Evolutionary conservation across 2,888 invertebrate species (phyloP), one percentile per base, ranked within the genome.

Genomic region (Stenolophus ochropezus): DNA sequence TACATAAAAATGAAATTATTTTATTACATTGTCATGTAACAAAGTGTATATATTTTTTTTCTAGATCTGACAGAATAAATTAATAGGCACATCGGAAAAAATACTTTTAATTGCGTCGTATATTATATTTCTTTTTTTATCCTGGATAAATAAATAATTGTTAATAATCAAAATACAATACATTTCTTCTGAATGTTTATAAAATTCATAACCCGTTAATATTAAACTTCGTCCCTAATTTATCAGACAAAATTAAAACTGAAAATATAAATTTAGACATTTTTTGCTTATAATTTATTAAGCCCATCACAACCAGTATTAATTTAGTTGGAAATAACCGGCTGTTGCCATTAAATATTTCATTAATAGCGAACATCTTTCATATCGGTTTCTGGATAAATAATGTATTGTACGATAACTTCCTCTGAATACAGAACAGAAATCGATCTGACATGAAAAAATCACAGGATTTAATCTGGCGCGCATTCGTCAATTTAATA

Each of bases 301-400:
- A 69, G 4, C 3, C 27, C 4, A 16, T 14, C 18, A 16, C 18
- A 8, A 18, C 18, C 14, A 42, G 8, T 73, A 73, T 51, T 73
- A 73, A 73, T 73, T 47, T 51, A 0, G 20, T 25, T 21, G 42
- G 73, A 23, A 21, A 23, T 73, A 73, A 73, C 6, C 51, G 73
- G 42, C 23, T 23, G n/a, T 33, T 18, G 8, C 3, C n/a, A 69
- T 69, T 69, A 42, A 69, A 69, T 69, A 69, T 69, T 69, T 69
- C 69, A 69, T 69, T 69, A 69, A 33, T 69, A 69, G 33, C 73
- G 21, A 69, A 49, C 49, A 49, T 73, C 49, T 33, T 23, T 23
- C 5, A 73, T 47, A 49, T 73, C 73, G 73, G 47, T 73, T 53
- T 27, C 25, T n/a, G 16, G 27, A 75, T 75, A 53, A 75, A 75